Conservation (phyloP, 2,113 vertebrate species). For the Peromyscus californicus region DNA sequence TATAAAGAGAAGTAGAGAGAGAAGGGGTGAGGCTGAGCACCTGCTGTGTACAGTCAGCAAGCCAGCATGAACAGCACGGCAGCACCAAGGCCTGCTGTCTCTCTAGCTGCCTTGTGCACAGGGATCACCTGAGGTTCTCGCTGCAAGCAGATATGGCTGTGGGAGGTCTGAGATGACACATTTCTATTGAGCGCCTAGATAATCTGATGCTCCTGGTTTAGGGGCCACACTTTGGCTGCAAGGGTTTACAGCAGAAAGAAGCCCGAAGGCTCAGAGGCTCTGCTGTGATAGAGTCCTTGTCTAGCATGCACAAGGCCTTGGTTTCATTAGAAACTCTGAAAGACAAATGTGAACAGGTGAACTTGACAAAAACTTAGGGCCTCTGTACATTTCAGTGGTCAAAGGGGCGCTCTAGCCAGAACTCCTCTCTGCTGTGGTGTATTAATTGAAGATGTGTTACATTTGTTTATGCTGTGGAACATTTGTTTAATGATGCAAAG, state of each 20-base stretch:
- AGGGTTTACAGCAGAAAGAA: background rate
- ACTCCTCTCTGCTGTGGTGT: too few species aligned
- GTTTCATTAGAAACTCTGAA: background rate
- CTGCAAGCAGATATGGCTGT: background rate
- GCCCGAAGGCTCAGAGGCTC: background rate
- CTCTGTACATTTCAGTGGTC: background rate
- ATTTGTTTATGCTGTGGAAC: too few species aligned
- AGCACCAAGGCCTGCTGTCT: background rate
- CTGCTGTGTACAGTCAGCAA: background rate
- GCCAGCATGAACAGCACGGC: background rate
- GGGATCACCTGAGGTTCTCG: background rate
- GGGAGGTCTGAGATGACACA: background rate
- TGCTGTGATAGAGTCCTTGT: background rate
- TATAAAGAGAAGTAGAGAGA: background rate
- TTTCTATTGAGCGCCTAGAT: background rate
- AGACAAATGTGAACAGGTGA: background rate
- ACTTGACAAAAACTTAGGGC: background rate
- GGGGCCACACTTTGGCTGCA: background rate
- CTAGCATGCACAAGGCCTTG: too few species aligned
- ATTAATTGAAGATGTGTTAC: too few species aligned
- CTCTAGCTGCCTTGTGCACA: background rate
- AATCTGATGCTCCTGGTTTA: background rate
- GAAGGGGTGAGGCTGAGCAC: background rate
- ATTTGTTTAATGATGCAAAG: too few species aligned
- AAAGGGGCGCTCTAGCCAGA: background rate